Percentiles rank a stretch among this genome's conserved stretches.
These are phyloP conservation scores for Glaucidium brasilianum DNA, from an alignment of 2,113 vertebrate species.

Conservation along the genomic window DNA sequence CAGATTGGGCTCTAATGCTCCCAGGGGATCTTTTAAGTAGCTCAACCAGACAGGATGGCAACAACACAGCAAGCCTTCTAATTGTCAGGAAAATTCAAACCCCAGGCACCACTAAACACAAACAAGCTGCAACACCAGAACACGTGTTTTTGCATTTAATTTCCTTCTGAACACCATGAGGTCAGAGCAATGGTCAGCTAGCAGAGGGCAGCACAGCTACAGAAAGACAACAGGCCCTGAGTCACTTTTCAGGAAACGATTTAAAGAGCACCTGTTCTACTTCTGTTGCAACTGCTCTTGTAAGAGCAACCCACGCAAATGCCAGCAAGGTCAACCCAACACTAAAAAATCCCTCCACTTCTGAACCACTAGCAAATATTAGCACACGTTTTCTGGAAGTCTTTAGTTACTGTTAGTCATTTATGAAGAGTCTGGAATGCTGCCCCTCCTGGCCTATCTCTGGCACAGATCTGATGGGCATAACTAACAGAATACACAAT, in stretches of 20 bases:
- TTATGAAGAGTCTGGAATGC: neutral
- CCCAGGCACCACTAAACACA: neutral
- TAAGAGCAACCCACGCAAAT: neutral
- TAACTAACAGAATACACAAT: neutral
- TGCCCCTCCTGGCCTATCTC: neutral
- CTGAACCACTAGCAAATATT: neutral
- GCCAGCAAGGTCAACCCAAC: neutral
- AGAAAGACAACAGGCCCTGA: neutral
- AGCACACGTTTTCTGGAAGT: neutral
- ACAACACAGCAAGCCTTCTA: slow-evolving; percentile 13
- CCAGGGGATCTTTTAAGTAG: neutral
- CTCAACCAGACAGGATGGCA: slow-evolving; percentile 2
- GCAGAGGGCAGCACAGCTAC: neutral
- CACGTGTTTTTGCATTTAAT: neutral
- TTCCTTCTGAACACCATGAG: neutral
- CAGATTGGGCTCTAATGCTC: slow-evolving; percentile 23
- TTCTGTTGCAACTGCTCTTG: neutral
- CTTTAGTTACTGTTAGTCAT: neutral
- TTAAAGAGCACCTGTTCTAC: neutral
- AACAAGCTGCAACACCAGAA: neutral
- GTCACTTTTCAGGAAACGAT: neutral
- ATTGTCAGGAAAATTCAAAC: slow-evolving; percentile 49
- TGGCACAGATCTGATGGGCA: neutral
- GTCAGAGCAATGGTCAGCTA: neutral
- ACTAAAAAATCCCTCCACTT: neutral